Conservation (phyloP, 2,797 vertebrate species). For the Coregonus ussuriensis region DNA sequence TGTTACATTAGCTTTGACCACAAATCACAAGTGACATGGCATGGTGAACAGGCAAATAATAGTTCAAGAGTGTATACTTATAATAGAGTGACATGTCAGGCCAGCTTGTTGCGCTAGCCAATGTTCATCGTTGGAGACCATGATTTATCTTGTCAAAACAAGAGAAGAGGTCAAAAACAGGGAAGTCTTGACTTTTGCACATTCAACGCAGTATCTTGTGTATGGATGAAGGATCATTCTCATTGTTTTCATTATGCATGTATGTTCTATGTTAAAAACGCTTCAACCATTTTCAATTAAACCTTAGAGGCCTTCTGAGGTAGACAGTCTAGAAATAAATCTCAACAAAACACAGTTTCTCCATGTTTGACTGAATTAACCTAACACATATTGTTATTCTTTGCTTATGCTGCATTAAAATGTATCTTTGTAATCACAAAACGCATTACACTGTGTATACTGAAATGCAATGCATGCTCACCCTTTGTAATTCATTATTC, state of each 20-base stretch:
- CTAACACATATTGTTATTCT: not conserved
- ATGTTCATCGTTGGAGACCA: constrained; percentile 47
- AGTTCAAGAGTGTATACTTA: constrained; percentile 36
- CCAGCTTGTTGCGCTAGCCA: constrained; percentile 34
- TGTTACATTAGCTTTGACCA: constrained; percentile 25
- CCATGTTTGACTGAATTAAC: constrained; percentile 2
- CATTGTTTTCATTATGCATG: not conserved
- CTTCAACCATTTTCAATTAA: constrained; percentile 3
- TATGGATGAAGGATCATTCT: not conserved
- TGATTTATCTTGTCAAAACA: constrained; percentile 47
- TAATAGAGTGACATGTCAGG: constrained; percentile 38
- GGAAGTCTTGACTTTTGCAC: constrained; percentile 25
- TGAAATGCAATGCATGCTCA: constrained; percentile 14
- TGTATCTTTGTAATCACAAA: constrained; percentile 19
- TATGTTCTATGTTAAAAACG: not conserved
- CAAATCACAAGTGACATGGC: constrained; percentile 51
- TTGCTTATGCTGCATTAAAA: constrained; percentile 12
- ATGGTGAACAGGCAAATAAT: constrained; percentile 17
- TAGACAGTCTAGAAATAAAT: not conserved
- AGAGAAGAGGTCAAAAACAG: constrained; percentile 24
- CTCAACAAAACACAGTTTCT: not conserved
- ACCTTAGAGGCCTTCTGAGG: not conserved
- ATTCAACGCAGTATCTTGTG: not conserved
- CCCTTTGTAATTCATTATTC: constrained; percentile 35
- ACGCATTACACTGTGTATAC: constrained; percentile 33